phyloP scores from a whole-genome alignment of 2,888 invertebrate genomes.

The Cartodere bifasciata region DNA sequence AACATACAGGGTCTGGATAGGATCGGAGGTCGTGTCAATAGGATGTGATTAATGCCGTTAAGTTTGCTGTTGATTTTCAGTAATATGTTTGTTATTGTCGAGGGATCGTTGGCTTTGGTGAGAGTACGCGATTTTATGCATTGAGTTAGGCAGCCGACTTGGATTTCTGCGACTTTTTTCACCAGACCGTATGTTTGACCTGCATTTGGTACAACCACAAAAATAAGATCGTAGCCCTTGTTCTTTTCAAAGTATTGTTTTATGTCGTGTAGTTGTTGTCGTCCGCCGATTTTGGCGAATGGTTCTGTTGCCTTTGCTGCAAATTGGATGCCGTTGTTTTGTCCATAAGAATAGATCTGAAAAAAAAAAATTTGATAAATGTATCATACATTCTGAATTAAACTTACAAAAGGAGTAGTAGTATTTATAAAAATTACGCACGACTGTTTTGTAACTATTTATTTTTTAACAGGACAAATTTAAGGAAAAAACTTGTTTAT shows the following conservation, averaged over 20 bases:
- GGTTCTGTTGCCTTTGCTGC: conserved; percentile 5
- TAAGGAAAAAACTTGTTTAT: too few species aligned
- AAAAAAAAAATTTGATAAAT: conserved; percentile 8
- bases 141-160: conserved; percentile 58
- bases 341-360: conserved; percentile 10
- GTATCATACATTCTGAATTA: too few species aligned
- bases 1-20: conserved; percentile 40
- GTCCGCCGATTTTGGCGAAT: conserved; percentile 8
- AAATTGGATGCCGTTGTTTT: conserved; percentile 11
- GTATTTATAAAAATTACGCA: not conserved
- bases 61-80: conserved; percentile 68
- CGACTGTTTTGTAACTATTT: not conserved
- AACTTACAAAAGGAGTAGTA: not conserved
- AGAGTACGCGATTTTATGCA: conserved; percentile 49
- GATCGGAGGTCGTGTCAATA: conserved; percentile 15
- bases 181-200: conserved; percentile 33
- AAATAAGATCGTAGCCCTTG: conserved; percentile 38
- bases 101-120: conserved; percentile 37
- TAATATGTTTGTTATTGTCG: conserved; percentile 58
- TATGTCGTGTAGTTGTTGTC: conserved; percentile 8
- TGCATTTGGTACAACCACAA: conserved; percentile 47
- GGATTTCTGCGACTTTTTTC: conserved; percentile 56
- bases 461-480: conserved; percentile 1
- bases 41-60: conserved; percentile 64
- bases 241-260: conserved; percentile 7